Evolutionary conservation across 2,888 invertebrate species (phyloP).

Genomic region (Uropetala carovei): DNA sequence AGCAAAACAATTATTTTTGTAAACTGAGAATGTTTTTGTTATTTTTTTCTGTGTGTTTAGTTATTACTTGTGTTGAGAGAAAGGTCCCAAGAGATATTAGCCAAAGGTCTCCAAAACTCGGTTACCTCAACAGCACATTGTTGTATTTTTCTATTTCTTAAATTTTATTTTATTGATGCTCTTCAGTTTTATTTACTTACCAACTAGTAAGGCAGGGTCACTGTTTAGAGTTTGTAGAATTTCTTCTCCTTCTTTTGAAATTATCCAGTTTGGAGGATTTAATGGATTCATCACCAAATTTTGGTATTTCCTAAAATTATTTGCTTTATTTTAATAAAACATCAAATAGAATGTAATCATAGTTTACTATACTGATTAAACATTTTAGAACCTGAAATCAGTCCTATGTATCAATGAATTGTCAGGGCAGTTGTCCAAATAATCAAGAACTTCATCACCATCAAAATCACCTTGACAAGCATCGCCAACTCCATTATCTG

Average conservation of each 20-base stretch:
- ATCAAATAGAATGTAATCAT: neutral
- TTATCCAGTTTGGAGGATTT: slow-evolving; percentile 95
- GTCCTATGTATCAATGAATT: slow-evolving; percentile 93
- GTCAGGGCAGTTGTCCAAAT: slow-evolving; percentile 94
- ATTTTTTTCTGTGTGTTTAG: no score
- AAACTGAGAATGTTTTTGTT: no score
- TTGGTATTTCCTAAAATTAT: slow-evolving; percentile 83
- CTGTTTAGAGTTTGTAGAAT: slow-evolving; percentile 95
- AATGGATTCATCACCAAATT: slow-evolving; percentile 96
- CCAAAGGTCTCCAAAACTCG: neutral
- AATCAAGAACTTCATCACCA: slow-evolving; percentile 87
- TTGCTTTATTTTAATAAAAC: neutral
- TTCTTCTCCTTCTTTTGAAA: slow-evolving; percentile 93
- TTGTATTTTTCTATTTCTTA: slow-evolving; percentile 1
- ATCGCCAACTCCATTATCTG: slow-evolving; percentile 90
- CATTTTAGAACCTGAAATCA: slow-evolving; percentile 84
- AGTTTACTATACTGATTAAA: neutral
- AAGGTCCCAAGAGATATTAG: no score
- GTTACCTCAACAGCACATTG: slow-evolving; percentile 69
- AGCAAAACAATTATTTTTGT: no score
- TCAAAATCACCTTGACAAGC: slow-evolving; percentile 91
- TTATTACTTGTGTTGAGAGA: no score
- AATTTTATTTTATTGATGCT: neutral
- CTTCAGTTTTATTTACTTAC: slow-evolving; percentile 74
- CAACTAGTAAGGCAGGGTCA: slow-evolving; percentile 96